phyloP scores from a whole-genome alignment of 2,888 invertebrate species.

The Macrophya alboannulata region DNA sequence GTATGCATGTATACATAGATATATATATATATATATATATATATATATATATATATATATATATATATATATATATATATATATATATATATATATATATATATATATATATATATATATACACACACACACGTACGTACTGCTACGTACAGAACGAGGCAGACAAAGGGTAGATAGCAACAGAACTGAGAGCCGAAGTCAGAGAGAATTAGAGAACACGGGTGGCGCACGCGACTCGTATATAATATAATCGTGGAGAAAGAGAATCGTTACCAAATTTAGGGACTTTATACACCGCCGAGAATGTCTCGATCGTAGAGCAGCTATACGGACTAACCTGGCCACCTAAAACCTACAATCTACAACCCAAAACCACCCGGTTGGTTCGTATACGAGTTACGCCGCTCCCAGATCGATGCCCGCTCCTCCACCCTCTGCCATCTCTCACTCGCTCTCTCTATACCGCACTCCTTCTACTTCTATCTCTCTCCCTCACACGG shows the following conservation, averaged over 20 bases:
- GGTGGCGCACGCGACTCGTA: background rate
- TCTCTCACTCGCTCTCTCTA: conserved; percentile 11
- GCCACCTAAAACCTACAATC: background rate
- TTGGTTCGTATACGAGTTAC: conserved; percentile 43
- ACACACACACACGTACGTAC: no score
- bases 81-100: no score
- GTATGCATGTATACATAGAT: no score
- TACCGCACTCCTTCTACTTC: background rate
- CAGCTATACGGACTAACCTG: background rate
- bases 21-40: no score
- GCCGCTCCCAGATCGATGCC: conserved; percentile 56
- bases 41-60: no score
- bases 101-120: no score
- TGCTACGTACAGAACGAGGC: background rate
- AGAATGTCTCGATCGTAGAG: conserved; percentile 19
- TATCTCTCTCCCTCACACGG: background rate
- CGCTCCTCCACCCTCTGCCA: conserved; percentile 19
- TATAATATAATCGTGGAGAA: background rate
- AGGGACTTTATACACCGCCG: background rate
- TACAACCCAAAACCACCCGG: conserved; percentile 24
- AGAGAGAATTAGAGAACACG: background rate
- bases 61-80: no score
- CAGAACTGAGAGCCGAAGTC: background rate
- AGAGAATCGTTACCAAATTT: conserved; percentile 32
- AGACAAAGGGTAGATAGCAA: conserved; percentile 14